Evolutionary conservation across 2,113 vertebrate genomes (phyloP).

Genomic region (Thryonomys swinderianus): DNA sequence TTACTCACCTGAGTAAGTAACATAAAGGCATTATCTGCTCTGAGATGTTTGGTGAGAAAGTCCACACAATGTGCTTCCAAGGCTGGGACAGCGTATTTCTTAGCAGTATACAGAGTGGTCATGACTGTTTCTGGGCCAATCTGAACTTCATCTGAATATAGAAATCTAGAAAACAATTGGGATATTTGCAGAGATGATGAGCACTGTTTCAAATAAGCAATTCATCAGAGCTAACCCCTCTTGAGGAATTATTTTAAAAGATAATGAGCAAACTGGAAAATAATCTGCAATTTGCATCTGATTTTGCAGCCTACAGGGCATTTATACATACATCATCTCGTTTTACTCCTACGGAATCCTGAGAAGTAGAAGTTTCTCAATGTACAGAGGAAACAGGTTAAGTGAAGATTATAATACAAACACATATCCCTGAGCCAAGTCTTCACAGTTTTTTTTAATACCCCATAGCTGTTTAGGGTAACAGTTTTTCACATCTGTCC

Average conservation of each 20-base stretch:
- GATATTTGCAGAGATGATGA: constrained; percentile 46
- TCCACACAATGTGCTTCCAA: constrained; percentile 95
- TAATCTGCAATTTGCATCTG: not conserved
- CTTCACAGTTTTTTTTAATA: not conserved
- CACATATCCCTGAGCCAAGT: not conserved
- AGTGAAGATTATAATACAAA: not conserved
- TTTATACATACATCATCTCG: not conserved
- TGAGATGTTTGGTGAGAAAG: constrained; percentile 95
- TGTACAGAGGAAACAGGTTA: not conserved
- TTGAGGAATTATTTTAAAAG: constrained; percentile 4
- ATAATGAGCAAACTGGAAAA: constrained; percentile 8
- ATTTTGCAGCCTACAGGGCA: not conserved
- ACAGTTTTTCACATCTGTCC: not conserved
- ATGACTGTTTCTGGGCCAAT: constrained; percentile 97
- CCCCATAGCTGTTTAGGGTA: not conserved
- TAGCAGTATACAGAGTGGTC: constrained; percentile 96
- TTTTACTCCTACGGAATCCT: not conserved
- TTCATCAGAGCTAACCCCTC: not conserved
- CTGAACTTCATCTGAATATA: constrained; percentile 97
- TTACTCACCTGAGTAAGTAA: constrained; percentile 94
- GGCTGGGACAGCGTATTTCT: constrained; percentile 96
- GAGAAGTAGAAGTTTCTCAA: not conserved
- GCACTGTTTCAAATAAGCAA: constrained; percentile 10
- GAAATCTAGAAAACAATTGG: constrained; percentile 89
- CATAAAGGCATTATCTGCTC: constrained; percentile 97